phyloP scores from a whole-genome alignment of 2,888 invertebrate species.

The Eustalomyia histrio region DNA sequence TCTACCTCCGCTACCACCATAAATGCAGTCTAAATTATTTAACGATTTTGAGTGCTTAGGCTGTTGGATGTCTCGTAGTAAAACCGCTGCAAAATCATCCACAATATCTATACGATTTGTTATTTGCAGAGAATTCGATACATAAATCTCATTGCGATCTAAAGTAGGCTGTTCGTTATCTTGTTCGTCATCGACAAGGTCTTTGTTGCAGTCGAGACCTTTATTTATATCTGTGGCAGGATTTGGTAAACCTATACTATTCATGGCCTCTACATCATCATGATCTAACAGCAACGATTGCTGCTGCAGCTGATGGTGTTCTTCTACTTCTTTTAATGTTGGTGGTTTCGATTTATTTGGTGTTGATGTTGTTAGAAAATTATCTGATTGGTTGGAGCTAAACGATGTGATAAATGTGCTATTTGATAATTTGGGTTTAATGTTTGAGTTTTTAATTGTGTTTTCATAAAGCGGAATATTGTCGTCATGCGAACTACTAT shows the following conservation, averaged over 20 bases:
- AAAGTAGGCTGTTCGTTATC: conserved; percentile 69
- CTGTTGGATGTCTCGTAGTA: conserved; percentile 71
- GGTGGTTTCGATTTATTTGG: conserved; percentile 22
- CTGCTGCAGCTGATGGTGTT: conserved; percentile 7
- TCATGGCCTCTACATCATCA: conserved; percentile 74
- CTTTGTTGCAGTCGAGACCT: conserved; percentile 32
- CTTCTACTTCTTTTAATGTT: conserved; percentile 3
- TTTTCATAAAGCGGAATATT: conserved; percentile 77
- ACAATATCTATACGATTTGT: conserved; percentile 74
- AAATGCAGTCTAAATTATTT: conserved; percentile 72
- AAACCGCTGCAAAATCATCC: conserved; percentile 71
- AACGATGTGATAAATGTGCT: conserved; percentile 53
- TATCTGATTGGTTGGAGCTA: conserved; percentile 9
- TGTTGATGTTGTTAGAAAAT: conserved; percentile 36
- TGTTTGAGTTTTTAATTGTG: conserved; percentile 67
- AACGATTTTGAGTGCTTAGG: conserved; percentile 75
- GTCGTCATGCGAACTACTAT: conserved; percentile 74
- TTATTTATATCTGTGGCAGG: conserved; percentile 1
- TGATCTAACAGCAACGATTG: conserved; percentile 66
- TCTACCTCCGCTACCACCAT: neutral
- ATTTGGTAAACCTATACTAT: conserved; percentile 75
- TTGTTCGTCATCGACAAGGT: conserved; percentile 52
- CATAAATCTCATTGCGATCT: conserved; percentile 76
- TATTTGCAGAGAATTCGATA: conserved; percentile 77
- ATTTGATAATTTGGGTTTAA: conserved; percentile 14